Base-by-base conservation (phyloP, 2,888 invertebrate species). In the Uloborus plumipes region DNA sequence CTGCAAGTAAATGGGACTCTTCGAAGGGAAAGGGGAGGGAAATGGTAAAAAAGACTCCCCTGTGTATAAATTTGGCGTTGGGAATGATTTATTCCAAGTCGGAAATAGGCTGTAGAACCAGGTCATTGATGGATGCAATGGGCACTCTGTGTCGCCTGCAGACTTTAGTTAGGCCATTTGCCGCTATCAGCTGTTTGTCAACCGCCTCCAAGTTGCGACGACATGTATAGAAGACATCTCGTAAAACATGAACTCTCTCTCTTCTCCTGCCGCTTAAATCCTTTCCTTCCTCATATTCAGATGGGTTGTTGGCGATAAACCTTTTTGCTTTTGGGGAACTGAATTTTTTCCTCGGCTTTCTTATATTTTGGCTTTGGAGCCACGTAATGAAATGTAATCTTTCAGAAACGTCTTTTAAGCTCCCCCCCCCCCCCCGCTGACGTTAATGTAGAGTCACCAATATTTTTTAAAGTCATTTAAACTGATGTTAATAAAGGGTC, bases 71-170 rank as follows among this genome's bases (percentile, higher is more conserved):
- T 78, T 59, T 58, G 67, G 72, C 26, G 62, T 77, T 65, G 77
- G 47, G 59, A 31, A 76, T 76, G 76, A 76, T 76, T 62, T 67
- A 76, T 76, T 16, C 69, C 22, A 14, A 65, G 65, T 31, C 31
- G 69, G 61, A 50, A 26, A 55, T 69, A 39, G 22, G 73, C 15
- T 59, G 50, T 62, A 53, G 50, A 20, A 18, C 26, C 49, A 26
- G 59, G 67, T 49, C 75, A 65, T 72, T 78, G 78, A 78, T 78
- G 51, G 72, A 78, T 78, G 72, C 72, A 72, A 78, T 72, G 78
- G 72, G 58, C 66, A 78, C 78, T 72, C 72, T 72, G 78, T 66
- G 78, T 78, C 78, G 71, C 78, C 78, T 51, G 59, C 31, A 71
- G 78, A 72, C 77, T 78, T 78, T 70, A 71, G 70, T 50, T 58